Evolutionary conservation across 2,113 vertebrate genomes (phyloP).

Genomic region (Aptenodytes forsteri): DNA sequence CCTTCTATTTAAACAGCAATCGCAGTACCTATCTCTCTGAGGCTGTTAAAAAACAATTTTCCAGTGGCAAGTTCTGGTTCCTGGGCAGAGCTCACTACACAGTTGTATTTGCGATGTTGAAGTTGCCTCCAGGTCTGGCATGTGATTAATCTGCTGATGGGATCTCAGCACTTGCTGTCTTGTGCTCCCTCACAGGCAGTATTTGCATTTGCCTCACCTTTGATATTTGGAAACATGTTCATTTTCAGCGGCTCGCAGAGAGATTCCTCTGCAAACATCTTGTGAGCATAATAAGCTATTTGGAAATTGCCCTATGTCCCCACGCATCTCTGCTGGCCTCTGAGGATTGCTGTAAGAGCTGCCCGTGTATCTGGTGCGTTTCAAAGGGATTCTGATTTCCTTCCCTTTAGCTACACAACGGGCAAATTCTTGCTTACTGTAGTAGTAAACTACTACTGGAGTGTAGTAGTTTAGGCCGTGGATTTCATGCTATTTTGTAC

Average conservation of each 20-base stretch:
- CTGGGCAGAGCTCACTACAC: not conserved
- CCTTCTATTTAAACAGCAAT: not conserved
- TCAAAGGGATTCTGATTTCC: not conserved
- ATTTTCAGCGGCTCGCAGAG: not conserved
- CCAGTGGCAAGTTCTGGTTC: not conserved
- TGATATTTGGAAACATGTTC: constrained; percentile 17
- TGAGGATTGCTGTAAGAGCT: not conserved
- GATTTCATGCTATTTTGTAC: not conserved
- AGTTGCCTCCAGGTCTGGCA: constrained; percentile 2
- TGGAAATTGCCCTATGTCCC: not conserved
- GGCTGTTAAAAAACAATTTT: not conserved
- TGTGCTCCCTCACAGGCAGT: not conserved
- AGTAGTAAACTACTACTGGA: too few relatives aligned
- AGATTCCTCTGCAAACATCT: constrained; percentile 6
- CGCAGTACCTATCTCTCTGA: not conserved
- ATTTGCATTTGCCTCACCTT: constrained; percentile 22
- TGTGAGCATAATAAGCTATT: constrained; percentile 9
- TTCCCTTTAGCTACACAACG: not conserved
- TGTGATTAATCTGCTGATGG: constrained; percentile 10
- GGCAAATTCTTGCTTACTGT: not conserved
- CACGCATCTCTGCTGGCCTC: not conserved
- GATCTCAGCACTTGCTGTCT: not conserved
- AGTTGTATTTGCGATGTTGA: not conserved
- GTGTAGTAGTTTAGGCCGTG: not conserved
- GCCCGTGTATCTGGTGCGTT: not conserved